These are phyloP conservation scores for Latrodectus elegans DNA, from an alignment of 2,888 invertebrate species.

Conservation along the genomic window DNA sequence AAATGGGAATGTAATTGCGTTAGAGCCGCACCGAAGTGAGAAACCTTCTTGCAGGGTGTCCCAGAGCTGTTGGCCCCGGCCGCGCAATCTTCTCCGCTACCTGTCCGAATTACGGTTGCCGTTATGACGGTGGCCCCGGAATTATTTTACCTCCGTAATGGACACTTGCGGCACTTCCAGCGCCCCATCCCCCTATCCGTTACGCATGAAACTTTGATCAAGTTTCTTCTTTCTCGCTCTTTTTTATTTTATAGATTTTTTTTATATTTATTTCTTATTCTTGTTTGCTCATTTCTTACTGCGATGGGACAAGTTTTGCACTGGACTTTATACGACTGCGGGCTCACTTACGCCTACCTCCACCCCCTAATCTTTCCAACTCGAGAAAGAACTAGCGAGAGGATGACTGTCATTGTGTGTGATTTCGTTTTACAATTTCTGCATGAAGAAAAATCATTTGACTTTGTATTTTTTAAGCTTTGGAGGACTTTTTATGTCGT, in stretches of 20 bases:
- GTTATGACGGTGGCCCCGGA: constrained; percentile 68
- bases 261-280: neutral
- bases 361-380: no score
- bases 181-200: constrained; percentile 13
- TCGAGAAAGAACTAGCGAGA: no score
- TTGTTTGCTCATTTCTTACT: neutral
- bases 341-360: no score
- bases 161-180: constrained; percentile 51
- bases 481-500: no score
- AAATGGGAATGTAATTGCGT: constrained; percentile 70
- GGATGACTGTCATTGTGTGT: no score
- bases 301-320: constrained; percentile 22
- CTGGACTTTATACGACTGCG: constrained; percentile 32
- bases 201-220: constrained; percentile 63
- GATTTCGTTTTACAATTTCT: neutral
- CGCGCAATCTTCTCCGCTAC: constrained; percentile 34
- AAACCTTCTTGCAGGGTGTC: constrained; percentile 49
- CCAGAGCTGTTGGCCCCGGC: constrained; percentile 51
- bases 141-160: constrained; percentile 70
- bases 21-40: constrained; percentile 66
- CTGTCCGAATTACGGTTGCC: constrained; percentile 68
- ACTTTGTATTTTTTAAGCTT: no score
- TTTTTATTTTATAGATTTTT: constrained; percentile 15
- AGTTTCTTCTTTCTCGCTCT: constrained; percentile 43
- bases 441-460: neutral